These are phyloP conservation scores for Drosophila falleni DNA, from an alignment of 2,888 invertebrate genomes.

Conservation along the genomic window DNA sequence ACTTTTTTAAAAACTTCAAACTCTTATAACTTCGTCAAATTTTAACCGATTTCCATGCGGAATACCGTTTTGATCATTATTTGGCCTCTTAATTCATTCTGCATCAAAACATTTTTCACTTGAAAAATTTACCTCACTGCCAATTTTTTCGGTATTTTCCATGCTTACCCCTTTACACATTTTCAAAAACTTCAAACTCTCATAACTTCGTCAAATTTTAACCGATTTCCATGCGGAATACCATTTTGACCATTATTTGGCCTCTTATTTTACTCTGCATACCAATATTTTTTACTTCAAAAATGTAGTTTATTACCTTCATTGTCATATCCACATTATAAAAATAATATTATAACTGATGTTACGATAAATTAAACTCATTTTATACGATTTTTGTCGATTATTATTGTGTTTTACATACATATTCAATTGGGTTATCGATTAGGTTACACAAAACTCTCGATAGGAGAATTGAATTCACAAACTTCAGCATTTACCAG, in stretches of 20 bases:
- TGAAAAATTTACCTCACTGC: too few species aligned
- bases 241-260: neutral
- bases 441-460: slow-evolving; percentile 58
- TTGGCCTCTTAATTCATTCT: too few species aligned
- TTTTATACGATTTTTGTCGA: slow-evolving; percentile 16
- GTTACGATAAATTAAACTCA: neutral
- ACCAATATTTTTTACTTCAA: neutral
- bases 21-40: too few species aligned
- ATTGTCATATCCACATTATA: too few species aligned
- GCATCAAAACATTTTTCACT: too few species aligned
- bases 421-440: slow-evolving; percentile 57
- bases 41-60: too few species aligned
- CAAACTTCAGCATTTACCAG: slow-evolving; percentile 31
- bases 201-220: neutral
- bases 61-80: too few species aligned
- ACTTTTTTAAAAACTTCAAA: too few species aligned
- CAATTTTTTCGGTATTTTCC: neutral
- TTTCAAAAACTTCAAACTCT: neutral
- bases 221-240: neutral
- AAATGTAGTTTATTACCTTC: neutral
- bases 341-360: too few species aligned
- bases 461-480: slow-evolving; percentile 45
- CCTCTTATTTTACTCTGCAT: neutral
- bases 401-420: slow-evolving; percentile 61
- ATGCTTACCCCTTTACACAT: too few species aligned